These are phyloP conservation scores for Pollenia angustigena DNA, from an alignment of 2,888 invertebrate species.

Conservation along the genomic window DNA sequence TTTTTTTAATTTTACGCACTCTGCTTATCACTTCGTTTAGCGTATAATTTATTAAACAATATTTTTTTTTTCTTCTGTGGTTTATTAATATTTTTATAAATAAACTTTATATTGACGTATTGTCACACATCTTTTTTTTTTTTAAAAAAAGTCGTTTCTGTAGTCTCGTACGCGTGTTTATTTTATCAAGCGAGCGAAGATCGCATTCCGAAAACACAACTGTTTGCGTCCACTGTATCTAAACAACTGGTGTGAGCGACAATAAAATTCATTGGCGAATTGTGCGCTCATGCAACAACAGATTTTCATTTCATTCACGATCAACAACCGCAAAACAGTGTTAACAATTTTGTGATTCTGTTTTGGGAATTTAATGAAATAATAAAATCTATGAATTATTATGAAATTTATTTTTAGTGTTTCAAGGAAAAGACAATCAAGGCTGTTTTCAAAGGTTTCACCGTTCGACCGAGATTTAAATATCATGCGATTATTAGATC, in stretches of 20 bases:
- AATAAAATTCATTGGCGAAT: conserved; percentile 3
- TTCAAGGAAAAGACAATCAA: too few species aligned
- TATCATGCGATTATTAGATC: too few species aligned
- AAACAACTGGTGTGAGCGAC: conserved; percentile 60
- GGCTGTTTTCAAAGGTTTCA: too few species aligned
- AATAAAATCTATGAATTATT: neutral
- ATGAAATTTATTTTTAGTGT: neutral
- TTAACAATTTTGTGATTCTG: conserved; percentile 34
- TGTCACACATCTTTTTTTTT: conserved; percentile 26
- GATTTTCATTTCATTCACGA: conserved; percentile 64
- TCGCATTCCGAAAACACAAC: conserved; percentile 50
- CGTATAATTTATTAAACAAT: conserved; percentile 22
- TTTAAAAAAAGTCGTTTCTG: conserved; percentile 4
- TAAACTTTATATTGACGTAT: conserved; percentile 15
- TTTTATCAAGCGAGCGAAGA: neutral
- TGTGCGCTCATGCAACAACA: conserved; percentile 35
- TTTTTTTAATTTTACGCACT: conserved; percentile 18
- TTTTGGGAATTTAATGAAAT: neutral
- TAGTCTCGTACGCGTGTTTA: conserved; percentile 52
- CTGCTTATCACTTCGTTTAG: conserved; percentile 13
- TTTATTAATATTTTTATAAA: conserved; percentile 35
- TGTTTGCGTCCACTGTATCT: conserved; percentile 49
- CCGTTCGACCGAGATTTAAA: too few species aligned
- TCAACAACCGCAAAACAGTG: conserved; percentile 25
- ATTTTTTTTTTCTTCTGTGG: conserved; percentile 16